Evolutionary conservation across 2,113 vertebrate genomes (phyloP).

Genomic region (Sinocyclocheilus anophthalmus): DNA sequence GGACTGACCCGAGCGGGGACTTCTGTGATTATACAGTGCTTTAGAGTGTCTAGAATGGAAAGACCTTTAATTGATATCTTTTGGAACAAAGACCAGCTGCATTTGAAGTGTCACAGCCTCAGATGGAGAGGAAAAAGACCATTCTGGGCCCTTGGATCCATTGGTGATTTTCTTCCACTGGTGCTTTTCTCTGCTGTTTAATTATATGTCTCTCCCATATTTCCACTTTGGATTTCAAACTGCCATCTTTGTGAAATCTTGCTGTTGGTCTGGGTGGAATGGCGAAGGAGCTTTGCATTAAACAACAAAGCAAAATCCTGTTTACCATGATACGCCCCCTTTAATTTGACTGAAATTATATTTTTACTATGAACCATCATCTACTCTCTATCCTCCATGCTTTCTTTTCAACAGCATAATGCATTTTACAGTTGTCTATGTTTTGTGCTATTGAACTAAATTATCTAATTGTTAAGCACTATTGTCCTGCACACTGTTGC

Average conservation of each 20-base stretch:
- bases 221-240: not conserved
- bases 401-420: not conserved
- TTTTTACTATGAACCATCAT: not conserved
- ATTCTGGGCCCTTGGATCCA: not conserved
- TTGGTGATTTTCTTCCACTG: not conserved
- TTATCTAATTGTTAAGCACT: not conserved
- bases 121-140: not conserved
- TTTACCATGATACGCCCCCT: not conserved
- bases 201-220: not conserved
- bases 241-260: not conserved
- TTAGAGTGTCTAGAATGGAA: constrained; percentile 24
- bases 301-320: not conserved
- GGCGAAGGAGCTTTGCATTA: not conserved
- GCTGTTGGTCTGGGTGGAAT: not conserved
- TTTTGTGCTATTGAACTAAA: not conserved
- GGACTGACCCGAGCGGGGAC: not conserved
- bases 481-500: not conserved
- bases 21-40: constrained; percentile 22
- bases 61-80: constrained; percentile 25
- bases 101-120: not conserved
- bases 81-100: not conserved
- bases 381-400: not conserved
- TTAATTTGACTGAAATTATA: not conserved
- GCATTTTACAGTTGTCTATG: not conserved
- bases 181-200: not conserved